phyloP scores from a whole-genome alignment of 2,888 invertebrate genomes.

The Rhagonycha fulva region DNA sequence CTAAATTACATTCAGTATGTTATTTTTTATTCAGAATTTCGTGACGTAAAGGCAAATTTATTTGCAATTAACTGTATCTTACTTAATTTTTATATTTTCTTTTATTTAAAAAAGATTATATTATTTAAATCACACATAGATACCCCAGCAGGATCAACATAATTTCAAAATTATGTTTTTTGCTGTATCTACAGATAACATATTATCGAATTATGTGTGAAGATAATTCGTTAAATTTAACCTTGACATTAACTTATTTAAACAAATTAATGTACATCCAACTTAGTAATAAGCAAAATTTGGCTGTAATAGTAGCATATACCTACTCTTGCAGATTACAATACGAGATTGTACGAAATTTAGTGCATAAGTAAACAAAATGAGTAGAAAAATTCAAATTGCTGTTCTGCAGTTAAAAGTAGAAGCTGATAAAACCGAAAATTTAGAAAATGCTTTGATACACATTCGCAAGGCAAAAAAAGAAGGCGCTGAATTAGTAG shows the following conservation, averaged over 20 bases:
- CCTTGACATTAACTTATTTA: neutral
- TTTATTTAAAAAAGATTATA: no score
- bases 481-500: slow-evolving; percentile 65
- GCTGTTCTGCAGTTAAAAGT: slow-evolving; percentile 86
- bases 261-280: neutral
- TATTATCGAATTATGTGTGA: no score
- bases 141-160: no score
- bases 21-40: no score
- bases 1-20: no score
- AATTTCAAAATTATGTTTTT: no score
- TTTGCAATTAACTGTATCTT: no score
- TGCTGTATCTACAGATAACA: no score
- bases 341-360: neutral
- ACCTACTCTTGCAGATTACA: neutral
- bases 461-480: slow-evolving; percentile 73
- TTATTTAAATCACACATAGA: no score
- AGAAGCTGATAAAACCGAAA: slow-evolving; percentile 72
- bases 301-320: neutral
- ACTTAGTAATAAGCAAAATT: neutral
- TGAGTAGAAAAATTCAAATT: slow-evolving; percentile 50
- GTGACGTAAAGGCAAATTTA: no score
- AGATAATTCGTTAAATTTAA: neutral
- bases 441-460: slow-evolving; percentile 72
- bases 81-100: no score
- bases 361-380: neutral